phyloP scores from a whole-genome alignment of 2,888 invertebrate genomes.

The Eupeodes latifasciatus region DNA sequence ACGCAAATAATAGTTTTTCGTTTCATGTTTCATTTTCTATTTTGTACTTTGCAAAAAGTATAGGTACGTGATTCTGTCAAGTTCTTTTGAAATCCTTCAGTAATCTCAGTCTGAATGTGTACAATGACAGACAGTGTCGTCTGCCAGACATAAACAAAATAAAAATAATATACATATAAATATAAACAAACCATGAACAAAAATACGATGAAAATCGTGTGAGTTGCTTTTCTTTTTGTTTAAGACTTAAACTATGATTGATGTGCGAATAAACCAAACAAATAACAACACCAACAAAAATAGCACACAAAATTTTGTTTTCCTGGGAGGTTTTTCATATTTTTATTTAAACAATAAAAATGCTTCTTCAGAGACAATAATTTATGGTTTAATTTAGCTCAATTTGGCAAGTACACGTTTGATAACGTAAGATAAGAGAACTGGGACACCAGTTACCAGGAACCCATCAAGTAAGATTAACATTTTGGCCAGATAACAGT shows the following conservation, averaged over 20 bases:
- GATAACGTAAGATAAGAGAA: too few species aligned
- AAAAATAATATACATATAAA: constrained; percentile 4
- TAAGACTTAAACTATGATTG: constrained; percentile 4
- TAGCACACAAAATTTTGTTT: not conserved
- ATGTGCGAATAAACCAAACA: constrained; percentile 3
- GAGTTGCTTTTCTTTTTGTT: constrained; percentile 6
- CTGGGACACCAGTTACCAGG: too few species aligned
- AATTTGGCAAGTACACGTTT: too few species aligned
- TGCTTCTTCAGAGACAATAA: not conserved
- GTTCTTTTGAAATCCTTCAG: constrained; percentile 26
- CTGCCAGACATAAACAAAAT: constrained; percentile 10
- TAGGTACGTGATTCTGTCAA: constrained; percentile 37
- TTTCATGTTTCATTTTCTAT: too few species aligned
- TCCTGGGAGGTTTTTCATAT: not conserved
- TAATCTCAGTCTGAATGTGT: not conserved
- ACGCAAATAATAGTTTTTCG: constrained; percentile 36
- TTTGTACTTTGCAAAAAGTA: constrained; percentile 25
- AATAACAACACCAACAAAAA: not conserved
- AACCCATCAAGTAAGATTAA: too few species aligned
- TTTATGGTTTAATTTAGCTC: too few species aligned
- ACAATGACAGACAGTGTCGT: constrained; percentile 22
- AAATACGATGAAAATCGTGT: not conserved
- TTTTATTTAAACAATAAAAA: not conserved
- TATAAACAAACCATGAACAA: not conserved
- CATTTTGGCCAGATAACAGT: too few species aligned